Evolutionary conservation across 2,888 invertebrate species (phyloP).

Genomic region (Diaphora mendica): DNA sequence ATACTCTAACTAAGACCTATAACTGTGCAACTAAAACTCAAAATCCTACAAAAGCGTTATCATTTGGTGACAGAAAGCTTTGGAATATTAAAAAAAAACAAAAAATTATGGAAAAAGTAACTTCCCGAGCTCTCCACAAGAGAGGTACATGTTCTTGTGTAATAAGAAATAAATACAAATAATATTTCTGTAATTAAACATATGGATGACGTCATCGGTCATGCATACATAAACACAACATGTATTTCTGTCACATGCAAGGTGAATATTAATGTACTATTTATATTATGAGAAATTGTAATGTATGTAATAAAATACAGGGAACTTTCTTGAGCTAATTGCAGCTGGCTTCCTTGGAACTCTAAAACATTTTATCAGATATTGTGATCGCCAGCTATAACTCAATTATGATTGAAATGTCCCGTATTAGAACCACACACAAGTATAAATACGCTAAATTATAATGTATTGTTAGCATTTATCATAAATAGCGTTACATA

Average conservation of each 20-base stretch:
- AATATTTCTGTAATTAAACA: slow-evolving; percentile 54
- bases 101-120: slow-evolving; percentile 56
- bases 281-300: slow-evolving; percentile 28
- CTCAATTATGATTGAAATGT: slow-evolving; percentile 25
- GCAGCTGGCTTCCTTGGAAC: slow-evolving; percentile 33
- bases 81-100: slow-evolving; percentile 52
- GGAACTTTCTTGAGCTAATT: slow-evolving; percentile 26
- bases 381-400: slow-evolving; percentile 18
- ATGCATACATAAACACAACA: slow-evolving; percentile 74
- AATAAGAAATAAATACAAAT: slow-evolving; percentile 62
- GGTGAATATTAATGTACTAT: slow-evolving; percentile 32
- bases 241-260: slow-evolving; percentile 81
- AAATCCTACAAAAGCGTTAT: slow-evolving; percentile 64
- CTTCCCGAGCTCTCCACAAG: slow-evolving; percentile 87
- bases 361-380: background rate
- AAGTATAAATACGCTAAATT: slow-evolving; percentile 59
- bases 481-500: slow-evolving; percentile 62
- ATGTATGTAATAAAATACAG: slow-evolving; percentile 50
- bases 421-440: slow-evolving; percentile 60
- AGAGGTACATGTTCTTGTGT: slow-evolving; percentile 73
- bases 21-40: slow-evolving; percentile 66
- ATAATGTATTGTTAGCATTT: slow-evolving; percentile 72
- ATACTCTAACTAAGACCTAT: slow-evolving; percentile 29
- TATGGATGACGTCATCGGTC: slow-evolving; percentile 69
- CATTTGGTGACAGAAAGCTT: slow-evolving; percentile 79